A percentile compares a stretch with the other conserved stretches of the same genome.
Evolutionary conservation across 2,113 vertebrate genomes (phyloP).

Genomic region (Cryptoleucopteryx plumbea): DNA sequence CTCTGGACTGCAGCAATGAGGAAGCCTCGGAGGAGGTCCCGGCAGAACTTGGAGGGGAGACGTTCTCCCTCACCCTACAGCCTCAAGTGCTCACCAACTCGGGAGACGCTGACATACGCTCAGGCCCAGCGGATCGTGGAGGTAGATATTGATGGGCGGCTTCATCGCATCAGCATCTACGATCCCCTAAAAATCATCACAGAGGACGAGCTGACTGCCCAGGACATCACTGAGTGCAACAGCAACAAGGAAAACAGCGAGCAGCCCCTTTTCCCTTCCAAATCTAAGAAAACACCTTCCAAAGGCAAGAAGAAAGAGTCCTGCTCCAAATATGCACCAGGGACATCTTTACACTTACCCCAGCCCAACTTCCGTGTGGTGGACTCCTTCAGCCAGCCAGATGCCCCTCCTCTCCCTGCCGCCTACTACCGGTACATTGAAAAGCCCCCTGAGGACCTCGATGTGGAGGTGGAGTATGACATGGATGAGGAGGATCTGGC

Average conservation of each 20-base stretch:
- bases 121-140: conserved; percentile 96
- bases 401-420: conserved; percentile 79
- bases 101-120: conserved; percentile 90
- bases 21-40: conserved; percentile 88
- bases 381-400: conserved; percentile 78
- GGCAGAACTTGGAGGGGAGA: conserved; percentile 72
- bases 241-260: conserved; percentile 99
- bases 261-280: conserved; percentile 79
- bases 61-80: conserved; percentile 90
- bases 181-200: conserved; percentile 95
- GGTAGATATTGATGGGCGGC: conserved; percentile 93
- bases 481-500: conserved; percentile 96
- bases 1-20: conserved; percentile 77
- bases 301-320: conserved; percentile 88
- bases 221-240: conserved; percentile 96
- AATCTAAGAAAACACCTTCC: conserved; percentile 76
- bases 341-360: conserved; percentile 77
- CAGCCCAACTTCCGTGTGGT: conserved; percentile 87
- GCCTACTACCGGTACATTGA: conserved; percentile 94
- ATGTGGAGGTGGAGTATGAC: conserved; percentile 90
- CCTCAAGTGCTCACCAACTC: conserved; percentile 86
- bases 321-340: conserved; percentile 69
- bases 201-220: conserved; percentile 92
- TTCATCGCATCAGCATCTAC: conserved; percentile 94
- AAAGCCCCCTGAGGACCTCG: conserved; percentile 84